phyloP scores from a whole-genome alignment of 2,797 vertebrate genomes.

The Astyanax mexicanus region DNA sequence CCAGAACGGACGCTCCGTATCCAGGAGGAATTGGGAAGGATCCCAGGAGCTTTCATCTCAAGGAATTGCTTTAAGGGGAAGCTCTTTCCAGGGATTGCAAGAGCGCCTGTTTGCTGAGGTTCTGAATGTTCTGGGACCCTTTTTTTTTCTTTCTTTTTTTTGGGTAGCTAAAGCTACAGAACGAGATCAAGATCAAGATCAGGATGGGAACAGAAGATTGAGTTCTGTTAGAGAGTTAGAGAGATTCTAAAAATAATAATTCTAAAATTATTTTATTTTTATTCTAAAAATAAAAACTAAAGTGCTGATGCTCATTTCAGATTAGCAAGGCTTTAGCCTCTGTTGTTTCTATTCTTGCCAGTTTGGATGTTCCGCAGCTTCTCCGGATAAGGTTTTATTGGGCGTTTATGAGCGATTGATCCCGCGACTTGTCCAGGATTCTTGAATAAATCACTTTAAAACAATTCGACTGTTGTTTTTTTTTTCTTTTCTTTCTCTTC shows the following conservation, averaged over 20 bases:
- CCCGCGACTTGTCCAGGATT: not conserved
- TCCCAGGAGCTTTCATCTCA: slow-evolving; percentile 23
- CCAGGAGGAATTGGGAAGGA: slow-evolving; percentile 36
- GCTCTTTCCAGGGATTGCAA: not conserved
- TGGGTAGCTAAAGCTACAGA: too few species aligned
- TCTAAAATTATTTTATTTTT: too few species aligned
- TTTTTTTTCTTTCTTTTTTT: too few species aligned
- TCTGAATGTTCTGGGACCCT: not conserved
- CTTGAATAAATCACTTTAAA: slow-evolving; percentile 45
- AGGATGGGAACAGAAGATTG: too few species aligned
- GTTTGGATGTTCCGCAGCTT: not conserved
- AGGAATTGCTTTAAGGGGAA: not conserved
- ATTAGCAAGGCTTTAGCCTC: not conserved
- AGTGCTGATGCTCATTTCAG: slow-evolving; percentile 2
- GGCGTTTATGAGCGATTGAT: slow-evolving; percentile 31
- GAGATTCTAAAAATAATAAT: too few species aligned
- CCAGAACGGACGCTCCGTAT: slow-evolving; percentile 45
- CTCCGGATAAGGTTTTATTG: slow-evolving; percentile 10
- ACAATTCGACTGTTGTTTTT: slow-evolving; percentile 24
- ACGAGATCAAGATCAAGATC: too few species aligned
- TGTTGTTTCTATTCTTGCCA: not conserved
- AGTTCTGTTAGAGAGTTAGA: too few species aligned
- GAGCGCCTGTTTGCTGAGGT: not conserved
- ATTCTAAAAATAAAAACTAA: too few species aligned
- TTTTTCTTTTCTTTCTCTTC: too few species aligned